These are phyloP conservation scores for Saturnia japonica DNA, from an alignment of 2,888 invertebrate species.

Conservation along the genomic window DNA sequence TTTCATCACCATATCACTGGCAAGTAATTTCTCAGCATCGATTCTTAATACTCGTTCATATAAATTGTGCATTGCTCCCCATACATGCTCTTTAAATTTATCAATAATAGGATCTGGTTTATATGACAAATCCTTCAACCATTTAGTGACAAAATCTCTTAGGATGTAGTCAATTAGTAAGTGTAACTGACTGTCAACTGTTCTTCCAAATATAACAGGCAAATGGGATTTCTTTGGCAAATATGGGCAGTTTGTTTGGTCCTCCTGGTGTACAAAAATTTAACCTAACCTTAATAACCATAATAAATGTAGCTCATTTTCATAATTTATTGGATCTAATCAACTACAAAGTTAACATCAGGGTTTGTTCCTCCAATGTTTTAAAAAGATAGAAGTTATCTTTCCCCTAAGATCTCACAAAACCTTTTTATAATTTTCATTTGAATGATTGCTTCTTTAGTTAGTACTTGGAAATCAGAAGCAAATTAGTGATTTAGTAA, in stretches of 20 bases:
- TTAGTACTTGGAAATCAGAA: background rate
- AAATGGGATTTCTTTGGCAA: slow-evolving; percentile 79
- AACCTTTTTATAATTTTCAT: background rate
- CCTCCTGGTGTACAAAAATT: slow-evolving; percentile 51
- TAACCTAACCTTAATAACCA: background rate
- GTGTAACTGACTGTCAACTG: slow-evolving; percentile 91
- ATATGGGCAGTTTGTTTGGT: slow-evolving; percentile 67
- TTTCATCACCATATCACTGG: slow-evolving; percentile 90
- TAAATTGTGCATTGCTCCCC: slow-evolving; percentile 89
- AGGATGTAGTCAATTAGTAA: slow-evolving; percentile 90
- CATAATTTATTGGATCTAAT: background rate
- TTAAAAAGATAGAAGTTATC: background rate
- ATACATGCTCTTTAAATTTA: slow-evolving; percentile 89
- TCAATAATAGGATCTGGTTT: slow-evolving; percentile 84
- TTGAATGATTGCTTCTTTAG: background rate
- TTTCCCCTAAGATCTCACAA: background rate
- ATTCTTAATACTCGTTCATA: slow-evolving; percentile 88
- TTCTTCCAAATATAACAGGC: slow-evolving; percentile 91
- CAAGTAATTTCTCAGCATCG: slow-evolving; percentile 91
- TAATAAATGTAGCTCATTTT: background rate
- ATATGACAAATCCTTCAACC: slow-evolving; percentile 87
- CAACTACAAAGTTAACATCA: background rate
- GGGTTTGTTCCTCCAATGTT: background rate
- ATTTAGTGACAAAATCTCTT: slow-evolving; percentile 89
- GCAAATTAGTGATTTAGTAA: background rate